Evolutionary conservation across 2,888 invertebrate genomes (phyloP).

Genomic region (Cheilosia vernalis): DNA sequence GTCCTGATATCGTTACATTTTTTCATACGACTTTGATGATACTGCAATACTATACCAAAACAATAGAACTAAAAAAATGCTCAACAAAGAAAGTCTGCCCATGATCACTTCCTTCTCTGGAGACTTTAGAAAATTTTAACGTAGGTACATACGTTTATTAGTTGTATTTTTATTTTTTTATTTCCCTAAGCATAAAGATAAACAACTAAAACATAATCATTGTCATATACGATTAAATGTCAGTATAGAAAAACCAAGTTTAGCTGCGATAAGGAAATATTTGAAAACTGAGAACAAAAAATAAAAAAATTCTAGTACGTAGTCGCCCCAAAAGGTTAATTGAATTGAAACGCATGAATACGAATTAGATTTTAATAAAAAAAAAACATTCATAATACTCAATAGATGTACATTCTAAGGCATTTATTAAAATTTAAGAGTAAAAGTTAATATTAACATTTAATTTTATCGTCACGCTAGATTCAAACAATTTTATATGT

Average conservation of each 20-base stretch:
- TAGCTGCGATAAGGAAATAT: background rate
- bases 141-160: background rate
- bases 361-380: slow-evolving; percentile 1
- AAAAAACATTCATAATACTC: slow-evolving; percentile 44
- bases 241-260: background rate
- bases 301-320: background rate
- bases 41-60: no score
- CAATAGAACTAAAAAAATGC: no score
- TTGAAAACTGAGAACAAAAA: background rate
- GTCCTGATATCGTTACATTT: no score
- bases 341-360: slow-evolving; percentile 8
- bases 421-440: slow-evolving; percentile 6
- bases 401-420: slow-evolving; percentile 23
- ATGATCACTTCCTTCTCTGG: no score
- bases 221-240: slow-evolving; percentile 40
- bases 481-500: slow-evolving; percentile 16
- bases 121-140: no score
- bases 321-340: slow-evolving; percentile 10
- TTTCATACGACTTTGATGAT: no score
- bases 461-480: background rate
- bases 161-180: background rate
- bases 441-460: background rate
- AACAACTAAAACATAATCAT: slow-evolving; percentile 60
- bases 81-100: no score
- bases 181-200: slow-evolving; percentile 19